These are phyloP conservation scores for Halictus ligatus DNA, from an alignment of 2,888 invertebrate species.

Conservation along the genomic window DNA sequence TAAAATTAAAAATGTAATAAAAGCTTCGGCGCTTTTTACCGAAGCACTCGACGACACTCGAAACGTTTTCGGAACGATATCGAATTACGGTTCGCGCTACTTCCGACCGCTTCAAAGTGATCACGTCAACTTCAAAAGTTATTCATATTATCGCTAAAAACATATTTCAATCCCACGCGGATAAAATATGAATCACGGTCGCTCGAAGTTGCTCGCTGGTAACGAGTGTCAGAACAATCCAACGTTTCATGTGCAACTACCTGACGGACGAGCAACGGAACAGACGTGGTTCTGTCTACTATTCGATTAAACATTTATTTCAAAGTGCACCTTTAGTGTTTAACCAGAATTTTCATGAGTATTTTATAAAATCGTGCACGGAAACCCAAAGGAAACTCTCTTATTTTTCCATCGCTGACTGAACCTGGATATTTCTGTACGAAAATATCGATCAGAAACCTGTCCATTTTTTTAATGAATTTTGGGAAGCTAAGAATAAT, in stretches of 20 bases:
- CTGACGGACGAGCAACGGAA: background rate
- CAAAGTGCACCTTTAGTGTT: background rate
- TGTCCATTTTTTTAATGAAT: background rate
- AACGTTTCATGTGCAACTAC: background rate
- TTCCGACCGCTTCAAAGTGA: background rate
- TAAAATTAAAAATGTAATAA: background rate
- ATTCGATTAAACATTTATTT: background rate
- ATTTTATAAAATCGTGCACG: background rate
- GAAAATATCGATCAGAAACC: background rate
- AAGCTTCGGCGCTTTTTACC: background rate
- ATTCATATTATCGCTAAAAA: background rate
- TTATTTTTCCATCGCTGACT: background rate
- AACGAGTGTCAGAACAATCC: background rate
- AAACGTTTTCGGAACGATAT: background rate
- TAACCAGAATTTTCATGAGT: background rate
- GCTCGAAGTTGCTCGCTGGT: background rate
- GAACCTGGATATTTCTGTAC: too few relatives aligned
- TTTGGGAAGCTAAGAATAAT: too few relatives aligned
- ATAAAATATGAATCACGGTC: background rate
- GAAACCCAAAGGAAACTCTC: background rate
- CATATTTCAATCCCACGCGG: background rate
- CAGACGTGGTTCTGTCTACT: background rate
- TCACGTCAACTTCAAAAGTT: background rate
- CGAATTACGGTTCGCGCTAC: background rate
- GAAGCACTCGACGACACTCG: background rate